These are phyloP conservation scores for Dasysyrphus albostriatus DNA, from an alignment of 2,888 invertebrate species.

Conservation along the genomic window DNA sequence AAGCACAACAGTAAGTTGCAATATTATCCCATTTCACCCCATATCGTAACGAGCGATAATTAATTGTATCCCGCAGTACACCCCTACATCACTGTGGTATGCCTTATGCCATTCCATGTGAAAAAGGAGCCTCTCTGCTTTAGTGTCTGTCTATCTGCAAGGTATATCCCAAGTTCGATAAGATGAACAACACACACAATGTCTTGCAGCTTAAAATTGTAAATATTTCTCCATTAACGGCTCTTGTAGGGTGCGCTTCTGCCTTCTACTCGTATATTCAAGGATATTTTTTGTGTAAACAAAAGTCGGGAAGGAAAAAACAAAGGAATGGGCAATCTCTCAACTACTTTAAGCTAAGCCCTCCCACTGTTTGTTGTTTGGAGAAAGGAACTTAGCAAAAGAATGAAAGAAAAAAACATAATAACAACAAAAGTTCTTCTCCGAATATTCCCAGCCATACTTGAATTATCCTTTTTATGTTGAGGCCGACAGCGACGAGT, in stretches of 20 bases:
- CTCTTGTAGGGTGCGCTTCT: neutral
- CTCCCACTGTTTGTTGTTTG: neutral
- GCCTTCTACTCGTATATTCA: neutral
- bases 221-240: slow-evolving; percentile 38
- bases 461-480: slow-evolving; percentile 73
- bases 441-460: slow-evolving; percentile 67
- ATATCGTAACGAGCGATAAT: slow-evolving; percentile 50
- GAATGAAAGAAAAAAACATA: slow-evolving; percentile 21
- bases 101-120: neutral
- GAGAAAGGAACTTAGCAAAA: neutral
- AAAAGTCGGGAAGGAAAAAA: slow-evolving; percentile 10
- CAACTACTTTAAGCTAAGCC: slow-evolving; percentile 14
- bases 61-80: slow-evolving; percentile 52
- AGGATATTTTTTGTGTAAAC: slow-evolving; percentile 53
- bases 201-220: slow-evolving; percentile 31
- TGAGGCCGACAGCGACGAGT: slow-evolving; percentile 54
- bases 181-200: slow-evolving; percentile 35
- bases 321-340: slow-evolving; percentile 4
- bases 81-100: neutral
- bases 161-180: slow-evolving; percentile 45
- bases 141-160: slow-evolving; percentile 22
- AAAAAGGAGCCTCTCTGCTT: slow-evolving; percentile 5
- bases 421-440: slow-evolving; percentile 62
- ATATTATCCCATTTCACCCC: slow-evolving; percentile 37
- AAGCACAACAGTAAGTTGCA: slow-evolving; percentile 20